Conservation (phyloP, 1,140 invertebrate species). For the Megathymus violae region DNA sequence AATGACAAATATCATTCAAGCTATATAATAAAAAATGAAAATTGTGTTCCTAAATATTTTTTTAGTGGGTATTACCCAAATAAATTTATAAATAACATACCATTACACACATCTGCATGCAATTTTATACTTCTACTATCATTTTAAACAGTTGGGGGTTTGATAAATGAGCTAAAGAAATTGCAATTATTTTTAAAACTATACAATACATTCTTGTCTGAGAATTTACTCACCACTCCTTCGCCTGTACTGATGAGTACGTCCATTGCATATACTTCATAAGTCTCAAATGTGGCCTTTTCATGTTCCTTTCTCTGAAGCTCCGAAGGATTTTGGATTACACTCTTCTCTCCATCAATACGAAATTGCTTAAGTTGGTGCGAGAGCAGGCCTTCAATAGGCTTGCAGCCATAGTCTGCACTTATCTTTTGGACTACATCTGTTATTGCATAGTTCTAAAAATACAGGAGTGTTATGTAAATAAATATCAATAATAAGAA, state of each 20-base stretch:
- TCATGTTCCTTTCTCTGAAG: constrained; percentile 99
- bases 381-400: constrained; percentile 99
- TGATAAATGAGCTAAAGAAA: too few relatives aligned
- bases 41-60: too few relatives aligned
- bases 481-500: too few relatives aligned
- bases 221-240: constrained; percentile 72
- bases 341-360: constrained; percentile 99
- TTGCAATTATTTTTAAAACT: too few relatives aligned
- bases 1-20: too few relatives aligned
- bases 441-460: constrained; percentile 95
- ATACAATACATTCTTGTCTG: too few relatives aligned
- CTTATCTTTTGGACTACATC: constrained; percentile 97
- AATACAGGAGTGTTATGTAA: constrained; percentile 5
- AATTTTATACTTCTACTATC: too few relatives aligned
- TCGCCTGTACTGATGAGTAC: constrained; percentile 94
- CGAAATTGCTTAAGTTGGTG: constrained; percentile 98
- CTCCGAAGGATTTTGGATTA: constrained; percentile 97
- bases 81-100: too few relatives aligned
- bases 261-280: constrained; percentile 99
- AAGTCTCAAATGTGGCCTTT: constrained; percentile 97
- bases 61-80: too few relatives aligned
- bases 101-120: too few relatives aligned
- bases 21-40: too few relatives aligned
- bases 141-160: too few relatives aligned
- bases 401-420: constrained; percentile 97